Evolutionary conservation across 2,113 vertebrate species (phyloP), one percentile per base, ranked within the genome.

Genomic region (Antechinus stuartii): DNA sequence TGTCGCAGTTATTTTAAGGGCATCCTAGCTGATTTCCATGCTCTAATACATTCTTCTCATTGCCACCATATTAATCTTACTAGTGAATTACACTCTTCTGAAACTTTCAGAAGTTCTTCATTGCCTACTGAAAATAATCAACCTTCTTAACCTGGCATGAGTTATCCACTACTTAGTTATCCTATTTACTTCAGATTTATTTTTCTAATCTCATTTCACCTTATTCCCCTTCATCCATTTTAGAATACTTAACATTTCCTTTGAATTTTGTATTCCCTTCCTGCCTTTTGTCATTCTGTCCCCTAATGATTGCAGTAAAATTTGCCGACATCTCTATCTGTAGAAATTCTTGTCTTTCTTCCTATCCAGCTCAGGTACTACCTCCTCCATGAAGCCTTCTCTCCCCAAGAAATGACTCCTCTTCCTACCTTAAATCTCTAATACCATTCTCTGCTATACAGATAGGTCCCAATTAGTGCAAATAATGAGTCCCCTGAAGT

Each of bases 361-460:
- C 19, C 16, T n/a, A 1, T 2, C n/a, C n/a, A 23, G 7, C 19
- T 23, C 19, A 42, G 6, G 14, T 5, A 22, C 1, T 7, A 42
- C n/a, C 6, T 42, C 68, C 16, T 84, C 68, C 35, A 84, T 42
- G 68, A 84, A 42, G 35, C 35, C 35, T 42, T 42, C 68, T 16
- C 16, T 84, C 22, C n/a, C 35, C 61, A 76, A 76, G 14, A 76
- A 76, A 30, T 76, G 35, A 76, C 61, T 76, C n/a, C 30, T 84
- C 35, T 84, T 35, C 68, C n/a, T n/a, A 84, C 16, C 16, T 42
- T 84, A 26, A 42, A 84, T 84, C n/a, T 84, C 68, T 42, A 23
- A 84, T 42, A 23, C 68, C 22, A 76, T 76, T n/a, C 35, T 84
- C n/a, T 84, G 68, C 16, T 84, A n/a, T 84, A 84, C 30, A 84